Evolutionary conservation across 2,113 vertebrate genomes (phyloP).

Genomic region (Cyprinodon tularosa): DNA sequence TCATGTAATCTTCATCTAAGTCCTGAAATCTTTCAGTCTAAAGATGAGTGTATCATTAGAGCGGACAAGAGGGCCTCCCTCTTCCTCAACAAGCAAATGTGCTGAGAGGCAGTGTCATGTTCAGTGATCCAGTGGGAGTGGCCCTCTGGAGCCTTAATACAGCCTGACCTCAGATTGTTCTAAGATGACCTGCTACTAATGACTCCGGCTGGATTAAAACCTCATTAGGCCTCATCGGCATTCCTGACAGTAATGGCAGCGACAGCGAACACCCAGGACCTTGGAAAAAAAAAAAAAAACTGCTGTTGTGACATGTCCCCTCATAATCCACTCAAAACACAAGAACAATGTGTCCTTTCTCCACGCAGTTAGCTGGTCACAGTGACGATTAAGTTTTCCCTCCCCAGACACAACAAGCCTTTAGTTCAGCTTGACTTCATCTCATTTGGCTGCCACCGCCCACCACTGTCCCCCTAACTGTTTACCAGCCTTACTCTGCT

Average conservation of each 20-base stretch:
- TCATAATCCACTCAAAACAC: slow-evolving; percentile 72
- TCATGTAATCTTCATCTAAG: no score
- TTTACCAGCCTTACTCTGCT: slow-evolving; percentile 32
- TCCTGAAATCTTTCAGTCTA: no score
- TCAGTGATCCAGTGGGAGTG: slow-evolving; percentile 54
- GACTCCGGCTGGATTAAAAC: slow-evolving; percentile 68
- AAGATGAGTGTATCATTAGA: background rate
- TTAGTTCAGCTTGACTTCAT: slow-evolving; percentile 60
- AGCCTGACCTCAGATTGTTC: slow-evolving; percentile 71
- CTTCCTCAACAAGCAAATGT: slow-evolving; percentile 5
- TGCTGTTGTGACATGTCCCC: slow-evolving; percentile 80
- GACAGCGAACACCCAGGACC: slow-evolving; percentile 76
- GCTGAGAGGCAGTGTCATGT: slow-evolving; percentile 41
- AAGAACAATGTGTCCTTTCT: slow-evolving; percentile 61
- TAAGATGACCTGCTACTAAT: slow-evolving; percentile 74
- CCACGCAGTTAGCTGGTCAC: slow-evolving; percentile 26
- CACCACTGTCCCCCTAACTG: slow-evolving; percentile 33
- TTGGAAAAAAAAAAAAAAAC: slow-evolving; percentile 76
- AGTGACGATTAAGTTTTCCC: slow-evolving; percentile 53
- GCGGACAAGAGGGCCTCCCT: background rate
- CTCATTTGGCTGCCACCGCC: slow-evolving; percentile 40
- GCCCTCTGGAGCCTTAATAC: slow-evolving; percentile 41
- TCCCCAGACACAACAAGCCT: slow-evolving; percentile 62
- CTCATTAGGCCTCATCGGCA: slow-evolving; percentile 80
- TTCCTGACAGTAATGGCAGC: slow-evolving; percentile 72